A percentile compares a stretch with the other conserved stretches of the same genome.
Conservation (phyloP, 2,888 invertebrate species). For the Suillia variegata region DNA sequence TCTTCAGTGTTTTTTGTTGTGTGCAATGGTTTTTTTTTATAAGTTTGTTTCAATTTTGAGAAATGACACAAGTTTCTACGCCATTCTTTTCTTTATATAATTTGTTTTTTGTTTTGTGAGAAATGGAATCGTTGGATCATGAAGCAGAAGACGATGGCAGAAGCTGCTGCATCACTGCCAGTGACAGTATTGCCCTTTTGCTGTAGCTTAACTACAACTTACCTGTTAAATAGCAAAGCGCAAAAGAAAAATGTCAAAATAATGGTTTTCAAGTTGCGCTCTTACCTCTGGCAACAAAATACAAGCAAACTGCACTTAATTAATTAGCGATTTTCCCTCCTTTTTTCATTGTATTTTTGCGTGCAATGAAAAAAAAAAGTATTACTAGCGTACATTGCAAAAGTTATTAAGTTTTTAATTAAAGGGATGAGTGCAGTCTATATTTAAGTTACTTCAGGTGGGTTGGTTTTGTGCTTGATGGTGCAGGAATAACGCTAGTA, state of each 20-base stretch:
- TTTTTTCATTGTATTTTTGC: too few species aligned
- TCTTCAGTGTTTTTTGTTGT: neutral
- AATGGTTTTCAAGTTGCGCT: neutral
- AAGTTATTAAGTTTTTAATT: slow-evolving; percentile 11
- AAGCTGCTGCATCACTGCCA: too few species aligned
- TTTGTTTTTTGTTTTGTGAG: neutral
- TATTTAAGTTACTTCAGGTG: neutral
- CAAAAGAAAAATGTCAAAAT: neutral
- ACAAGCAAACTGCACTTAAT: slow-evolving; percentile 12
- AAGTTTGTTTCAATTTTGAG: neutral
- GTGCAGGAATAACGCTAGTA: neutral
- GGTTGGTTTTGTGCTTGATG: neutral
- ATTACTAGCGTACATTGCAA: neutral
- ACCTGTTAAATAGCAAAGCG: neutral
- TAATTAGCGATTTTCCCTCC: slow-evolving; percentile 14
- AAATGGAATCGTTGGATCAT: neutral
- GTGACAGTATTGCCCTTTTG: neutral
- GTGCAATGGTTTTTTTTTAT: neutral
- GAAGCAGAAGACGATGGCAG: neutral
- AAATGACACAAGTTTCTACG: neutral
- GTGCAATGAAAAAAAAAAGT: neutral
- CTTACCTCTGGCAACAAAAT: too few species aligned
- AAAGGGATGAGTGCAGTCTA: neutral
- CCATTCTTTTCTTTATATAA: too few species aligned
- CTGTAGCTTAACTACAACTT: neutral